Evolutionary conservation across 1,140 invertebrate species (phyloP), one percentile per base, ranked within the genome.

Genomic region (Panagrolaimus sp.): DNA sequence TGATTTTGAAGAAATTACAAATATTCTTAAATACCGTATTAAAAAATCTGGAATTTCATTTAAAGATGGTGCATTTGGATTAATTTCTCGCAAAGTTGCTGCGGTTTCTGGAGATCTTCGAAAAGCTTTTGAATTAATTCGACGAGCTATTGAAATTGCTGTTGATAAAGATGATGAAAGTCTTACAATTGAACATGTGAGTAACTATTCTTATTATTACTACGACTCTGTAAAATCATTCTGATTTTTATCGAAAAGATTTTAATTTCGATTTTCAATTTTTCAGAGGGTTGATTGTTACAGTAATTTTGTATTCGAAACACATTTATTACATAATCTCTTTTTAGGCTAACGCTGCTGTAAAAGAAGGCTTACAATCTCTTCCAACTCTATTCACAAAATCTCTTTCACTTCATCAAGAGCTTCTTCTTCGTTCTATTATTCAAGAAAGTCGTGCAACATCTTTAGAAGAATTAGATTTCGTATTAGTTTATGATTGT

Each of bases 101-200:
- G 91, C 93, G 0, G 89, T 97, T 0, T 96, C 93, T 0, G 96
- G 96, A 0, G 96, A 98, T 87, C 93, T 95, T 1, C 87, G 96
- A 23, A 86, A 95, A 76, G 95, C 94, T 0, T 85, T 98, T 8
- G 93, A 97, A 76, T 92, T 98, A 68, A 94, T 94, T 79, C 86
- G 92, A 4, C 86, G 93, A 20, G 89, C 94, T 0, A 89, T 91
- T 3, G 94, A 98, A 86, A 67, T 84, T n/a, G 78, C 78, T 43
- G 46, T 80, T 2, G 74, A 73, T 23, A 63, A 74, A n/a, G 75
- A 53, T 63, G 62, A 62, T 47, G 46, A 27, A 16, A 7, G 7
- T 16, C 27, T 69, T 23, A 72, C 27, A 9, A 48, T 63, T 23
- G n/a, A 67, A 74, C 70, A 72, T 51, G 70, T 72, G 16, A 46